Base-by-base conservation (phyloP, 2,888 invertebrate species). In the Macaria notata region DNA sequence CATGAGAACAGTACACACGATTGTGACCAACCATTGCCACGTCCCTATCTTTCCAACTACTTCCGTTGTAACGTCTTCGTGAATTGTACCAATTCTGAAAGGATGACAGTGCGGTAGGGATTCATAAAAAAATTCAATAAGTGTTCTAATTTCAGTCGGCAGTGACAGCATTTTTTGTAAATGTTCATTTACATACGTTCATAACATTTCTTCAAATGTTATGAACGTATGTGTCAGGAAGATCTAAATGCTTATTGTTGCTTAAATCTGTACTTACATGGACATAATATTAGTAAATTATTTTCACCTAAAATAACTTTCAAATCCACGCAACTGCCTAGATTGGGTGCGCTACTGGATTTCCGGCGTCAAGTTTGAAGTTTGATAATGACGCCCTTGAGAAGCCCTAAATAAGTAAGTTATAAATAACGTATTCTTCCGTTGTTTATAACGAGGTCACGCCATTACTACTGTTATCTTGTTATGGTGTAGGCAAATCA, bases 1-100 rank as follows among this genome's bases (percentile, higher is more conserved):
- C 75, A 79, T 79, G 4, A 84, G 67, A 1, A 75, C 61, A 0
- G 82, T 75, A n/a, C 82, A 76, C 1, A 84, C 60, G 3, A 86
- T 65, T 7, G 88, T 87, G 5, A 88, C 81, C 42, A 88, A 65
- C 84, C 87, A 88, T 69, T 90, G 90, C 90, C 89, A 90, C 1
- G 75, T 61, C 0, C 90, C 90, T 29, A 89, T 88, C 44, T 74
- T 75, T 5, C 89, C 90, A 31, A 88, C 64, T 4, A 88, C 84
- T 49, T 90, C 87, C 0, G 87, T 81, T 9, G 86, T 88, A n/a
- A 89, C 85, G 68, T 90, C 90, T 72, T 90, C 90, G 61, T 86
- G 75, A 31, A 88, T 75, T 3, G 88, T 84, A 41, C 90, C 89
- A 55, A 89, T 86, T 68, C 89, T 89, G 70, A 31, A 82, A 86